Evolutionary conservation across 2,113 vertebrate species (phyloP), one percentile per base, ranked within the genome.

Genomic region (Ceuthmochares aereus): DNA sequence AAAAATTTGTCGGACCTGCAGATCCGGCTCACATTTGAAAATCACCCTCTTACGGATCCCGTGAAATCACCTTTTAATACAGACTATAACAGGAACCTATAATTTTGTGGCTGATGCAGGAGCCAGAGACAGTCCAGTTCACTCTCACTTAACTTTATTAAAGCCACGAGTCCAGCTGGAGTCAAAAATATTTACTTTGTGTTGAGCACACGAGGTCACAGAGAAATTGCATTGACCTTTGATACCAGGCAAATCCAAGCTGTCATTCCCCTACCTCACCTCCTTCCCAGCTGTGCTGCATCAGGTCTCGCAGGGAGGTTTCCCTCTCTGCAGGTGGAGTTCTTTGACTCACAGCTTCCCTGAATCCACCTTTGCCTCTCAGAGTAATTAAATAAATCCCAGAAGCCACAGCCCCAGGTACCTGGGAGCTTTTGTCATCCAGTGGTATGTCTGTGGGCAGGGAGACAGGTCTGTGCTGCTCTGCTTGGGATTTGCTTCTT

Each of bases 261-360:
- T 18, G 3, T 3, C 9, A 0, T 13, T 47, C 34, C 40, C 49
- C 6, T 0, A 7, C 4, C 80, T 9, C 69, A 1, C n/a, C 67
- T 58, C 75, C 37, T 80, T 73, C 55, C 70, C 63, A 55, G 83
- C 80, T 66, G 56, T 0, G 10, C 1, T 0, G 3, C 20, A 5
- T 7, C 49, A 40, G 72, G 6, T 25, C 55, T 3, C 23, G 52
- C 72, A 76, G 52, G 58, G 52, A 55, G 68, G 27, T 4, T n/a
- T 47, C 51, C 55, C 34, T 66, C 17, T 16, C 16, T 11, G 0
- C 5, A 72, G 74, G 52, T 66, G 85, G 36, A 72, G 42, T 32
- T 56, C 26, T 27, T 66, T 55, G 58, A 64, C 82, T 32, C 75
- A 36, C 56, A 73, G 81, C 60, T 64, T 47, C 77, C 55, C 86